These are phyloP conservation scores for Anser brachyrhynchus DNA, from an alignment of 2,113 vertebrate genomes.

Conservation along the genomic window DNA sequence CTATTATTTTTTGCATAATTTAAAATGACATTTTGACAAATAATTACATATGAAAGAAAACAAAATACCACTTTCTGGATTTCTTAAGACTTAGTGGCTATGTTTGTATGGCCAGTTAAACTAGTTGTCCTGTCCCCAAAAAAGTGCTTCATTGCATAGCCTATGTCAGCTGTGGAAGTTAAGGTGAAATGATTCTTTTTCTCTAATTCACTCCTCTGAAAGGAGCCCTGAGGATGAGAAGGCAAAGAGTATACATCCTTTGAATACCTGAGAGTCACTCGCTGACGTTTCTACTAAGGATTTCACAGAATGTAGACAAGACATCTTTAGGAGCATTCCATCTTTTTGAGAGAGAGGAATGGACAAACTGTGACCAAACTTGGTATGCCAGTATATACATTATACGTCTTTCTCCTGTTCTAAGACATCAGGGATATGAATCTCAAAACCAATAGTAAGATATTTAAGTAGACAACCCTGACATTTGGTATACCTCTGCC, in stretches of 20 bases:
- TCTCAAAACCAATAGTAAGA: background rate
- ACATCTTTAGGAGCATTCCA: background rate
- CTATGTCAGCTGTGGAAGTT: background rate
- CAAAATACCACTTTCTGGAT: background rate
- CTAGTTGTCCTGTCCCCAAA: too few species aligned
- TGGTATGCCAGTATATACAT: background rate
- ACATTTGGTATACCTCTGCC: background rate
- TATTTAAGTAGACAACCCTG: background rate
- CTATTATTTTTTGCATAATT: background rate
- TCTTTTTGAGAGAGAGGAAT: background rate
- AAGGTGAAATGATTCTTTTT: background rate
- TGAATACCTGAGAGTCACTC: background rate
- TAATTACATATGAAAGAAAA: background rate
- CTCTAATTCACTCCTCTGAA: background rate
- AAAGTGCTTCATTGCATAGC: background rate
- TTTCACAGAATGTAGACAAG: background rate
- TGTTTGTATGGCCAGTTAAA: background rate
- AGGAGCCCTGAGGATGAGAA: background rate
- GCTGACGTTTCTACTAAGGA: background rate
- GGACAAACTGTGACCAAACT: background rate
- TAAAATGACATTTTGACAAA: background rate
- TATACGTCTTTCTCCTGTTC: background rate
- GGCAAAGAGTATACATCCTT: background rate
- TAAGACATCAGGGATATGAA: background rate
- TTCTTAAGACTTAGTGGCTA: background rate